These are phyloP conservation scores for Drosophila atripex DNA, from an alignment of 2,888 invertebrate species.

Conservation along the genomic window DNA sequence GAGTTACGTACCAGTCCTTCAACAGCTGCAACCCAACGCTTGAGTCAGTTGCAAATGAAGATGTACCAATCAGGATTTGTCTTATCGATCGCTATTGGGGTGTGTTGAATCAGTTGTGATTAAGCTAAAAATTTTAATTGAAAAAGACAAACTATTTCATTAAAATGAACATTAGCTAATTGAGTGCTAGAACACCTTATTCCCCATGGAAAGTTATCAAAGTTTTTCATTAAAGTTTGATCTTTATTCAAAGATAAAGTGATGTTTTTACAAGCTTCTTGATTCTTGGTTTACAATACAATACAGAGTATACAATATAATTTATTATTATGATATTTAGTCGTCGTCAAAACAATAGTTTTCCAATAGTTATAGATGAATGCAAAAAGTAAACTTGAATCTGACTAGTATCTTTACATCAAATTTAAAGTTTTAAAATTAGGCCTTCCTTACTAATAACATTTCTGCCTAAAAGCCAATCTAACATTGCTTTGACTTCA, in stretches of 20 bases:
- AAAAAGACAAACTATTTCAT: background rate
- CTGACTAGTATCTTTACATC: too few species aligned
- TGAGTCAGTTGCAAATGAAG: background rate
- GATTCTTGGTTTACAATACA: too few species aligned
- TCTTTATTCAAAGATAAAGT: too few species aligned
- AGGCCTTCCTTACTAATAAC: background rate
- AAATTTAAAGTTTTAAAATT: too few species aligned
- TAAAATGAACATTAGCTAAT: background rate
- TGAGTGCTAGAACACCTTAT: background rate
- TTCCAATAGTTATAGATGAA: too few species aligned
- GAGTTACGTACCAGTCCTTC: conserved; percentile 24
- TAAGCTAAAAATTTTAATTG: background rate
- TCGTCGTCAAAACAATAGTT: too few species aligned
- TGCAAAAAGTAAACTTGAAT: too few species aligned
- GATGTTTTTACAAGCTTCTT: too few species aligned
- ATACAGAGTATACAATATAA: too few species aligned
- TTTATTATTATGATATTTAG: too few species aligned
- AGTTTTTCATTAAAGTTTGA: too few species aligned
- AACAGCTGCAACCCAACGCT: conserved; percentile 12
- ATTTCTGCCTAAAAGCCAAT: background rate
- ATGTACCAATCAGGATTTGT: conserved; percentile 3
- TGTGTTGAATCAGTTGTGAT: background rate
- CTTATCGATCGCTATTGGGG: background rate
- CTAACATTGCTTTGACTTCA: conserved; percentile 31
- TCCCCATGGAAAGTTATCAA: too few species aligned